Base-by-base conservation (phyloP, 2,797 vertebrate species). In the Periophthalmus magnuspinnatus region DNA sequence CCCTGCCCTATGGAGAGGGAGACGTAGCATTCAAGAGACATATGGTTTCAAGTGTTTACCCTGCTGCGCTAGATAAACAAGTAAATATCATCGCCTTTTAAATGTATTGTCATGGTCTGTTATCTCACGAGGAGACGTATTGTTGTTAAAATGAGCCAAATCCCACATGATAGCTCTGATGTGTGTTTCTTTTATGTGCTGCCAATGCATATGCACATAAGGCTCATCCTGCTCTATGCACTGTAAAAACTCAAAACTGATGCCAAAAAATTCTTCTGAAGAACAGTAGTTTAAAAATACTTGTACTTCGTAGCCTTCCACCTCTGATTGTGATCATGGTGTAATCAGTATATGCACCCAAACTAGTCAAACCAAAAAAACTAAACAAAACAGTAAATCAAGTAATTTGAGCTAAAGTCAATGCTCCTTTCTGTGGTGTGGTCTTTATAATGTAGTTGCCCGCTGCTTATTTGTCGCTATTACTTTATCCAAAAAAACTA, bases 1-100 rank as follows among this genome's bases (percentile, higher is more conserved):
- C 3, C 28, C 28, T 28, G 28, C 28, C 28, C 28, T 28, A 1
- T 28, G 28, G 3, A 28, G 28, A 28, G 28, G 28, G 28, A 28
- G 28, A 28, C 28, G 28, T 28, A 28, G 28, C 28, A 28, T 28
- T 28, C 28, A 28, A 28, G 28, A 28, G 28, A 28, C 28, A 28
- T 28, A 28, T 28, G 28, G 3, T 28, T 28, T 28, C 28, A 28
- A 28, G 28, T 1, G 28, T 28, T 28, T 28, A 24, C 48, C 8
- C 28, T 11, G 14, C 8, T 33, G 54, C 21, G 28, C 5, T 33
- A 67, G 62, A 72, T 55, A 5, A 71, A 52, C 28, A 71, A 16
- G 11, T 5, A 28, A 61, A 60, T 17, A 57, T 69, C 58, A 22
- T 41, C 45, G 36, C n/a, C 60, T 62, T 45, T 62, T n/a, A 0